Evolutionary conservation across 2,797 vertebrate genomes (phyloP), one percentile per base, ranked within the genome.

Genomic region (Poecilia velifera): DNA sequence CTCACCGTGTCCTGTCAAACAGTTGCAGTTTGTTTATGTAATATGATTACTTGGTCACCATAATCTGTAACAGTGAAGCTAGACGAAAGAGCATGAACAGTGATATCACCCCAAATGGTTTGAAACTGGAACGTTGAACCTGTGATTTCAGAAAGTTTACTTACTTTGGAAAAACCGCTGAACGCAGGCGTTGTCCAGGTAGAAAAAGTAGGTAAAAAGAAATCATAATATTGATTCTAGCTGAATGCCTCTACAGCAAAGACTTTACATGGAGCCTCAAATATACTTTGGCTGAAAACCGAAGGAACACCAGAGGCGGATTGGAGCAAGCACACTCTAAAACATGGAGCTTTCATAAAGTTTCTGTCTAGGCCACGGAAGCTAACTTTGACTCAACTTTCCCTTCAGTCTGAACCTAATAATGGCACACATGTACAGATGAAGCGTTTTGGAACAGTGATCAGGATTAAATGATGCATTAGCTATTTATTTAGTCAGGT

Each of bases 401-500:
- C 78, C 81, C 79, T 84, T 86, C 70, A 45, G 64, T 78, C 49
- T 46, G 5, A 84, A 81, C 78, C 74, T 78, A 77, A 78, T 74
- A 71, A 6, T 76, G 55, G 59, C 51, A 34, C 47, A 59, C 36
- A 22, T 9, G 78, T 49, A 76, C 82, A 82, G 47, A 34, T 70
- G 43, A 46, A 55, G 81, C 77, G 73, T 87, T 70, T 80, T 78
- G 81, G 68, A 86, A 77, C 82, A 1, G 78, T 87, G 86, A 88
- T 91, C 79, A 74, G 81, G 83, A 87, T 85, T 84, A 87, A 91
- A 91, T 82, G 86, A 84, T 87, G 88, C 86, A 78, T 93, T 86
- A 93, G 89, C 84, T 72, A 74, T 86, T 89, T 88, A 81, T 90
- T 93, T 88, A 91, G 89, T 78, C 90, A 89, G 88, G 89, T 93